Evolutionary conservation across 2,797 vertebrate genomes (phyloP), one percentile per base, ranked within the genome.

Genomic region (Hafferia zeledoni): DNA sequence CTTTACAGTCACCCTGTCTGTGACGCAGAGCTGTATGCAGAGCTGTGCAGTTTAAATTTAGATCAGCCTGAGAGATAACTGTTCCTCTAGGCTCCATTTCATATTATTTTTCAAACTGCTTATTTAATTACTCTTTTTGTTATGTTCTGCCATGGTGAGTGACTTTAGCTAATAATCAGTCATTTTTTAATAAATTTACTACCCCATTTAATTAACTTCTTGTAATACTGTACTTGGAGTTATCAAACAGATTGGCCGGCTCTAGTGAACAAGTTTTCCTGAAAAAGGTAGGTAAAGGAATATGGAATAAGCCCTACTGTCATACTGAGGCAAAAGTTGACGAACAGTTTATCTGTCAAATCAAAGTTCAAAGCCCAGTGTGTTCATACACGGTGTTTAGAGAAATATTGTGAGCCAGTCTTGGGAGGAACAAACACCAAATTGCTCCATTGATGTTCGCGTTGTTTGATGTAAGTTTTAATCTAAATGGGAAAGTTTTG

Each of bases 381-480:
- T 86, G 47, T 56, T 92, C 84, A 92, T 83, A 61, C 44, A 56
- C 15, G 56, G 75, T 82, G 63, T 89, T 93, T 59, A 57, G 46
- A 89, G 61, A 86, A 92, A 80, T 9, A 68, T 30, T 28, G 33
- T 52, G 83, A 95, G 55, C 25, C 55, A 77, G 76, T 47, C 75
- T 78, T 61, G 57, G 87, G 76, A 93, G 90, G 63, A 47, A 63
- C 50, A 92, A 95, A 86, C 68, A 78, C 25, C 31, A 72, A 92
- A 53, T 17, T 59, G 9, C 49, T 93, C 60, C 67, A 82, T 13
- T 92, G 87, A 93, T 75, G 50, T 94, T 90, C 1, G 1, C 35
- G 91, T 91, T 94, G 68, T 95, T 93, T 95, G 89, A 94, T 95
- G 61, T 84, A 87, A 41, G 27, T 96, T 96, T 94, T 83, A 84